phyloP scores from a whole-genome alignment of 1,140 invertebrate genomes.

The Drosophila parabipectinata region DNA sequence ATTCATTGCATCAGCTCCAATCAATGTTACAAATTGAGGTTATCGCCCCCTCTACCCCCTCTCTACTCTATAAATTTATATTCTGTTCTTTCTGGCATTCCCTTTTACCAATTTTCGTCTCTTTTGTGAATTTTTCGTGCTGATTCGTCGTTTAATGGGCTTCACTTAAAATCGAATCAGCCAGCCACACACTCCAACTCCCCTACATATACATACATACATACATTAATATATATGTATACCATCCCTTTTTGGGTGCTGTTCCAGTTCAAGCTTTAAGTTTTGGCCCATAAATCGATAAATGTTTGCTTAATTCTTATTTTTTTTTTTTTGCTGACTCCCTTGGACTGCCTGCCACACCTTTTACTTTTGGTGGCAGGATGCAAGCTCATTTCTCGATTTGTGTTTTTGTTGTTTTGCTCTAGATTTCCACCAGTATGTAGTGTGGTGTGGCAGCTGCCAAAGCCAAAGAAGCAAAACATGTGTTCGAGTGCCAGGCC shows the following conservation, averaged over 20 bases:
- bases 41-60: slow-evolving; percentile 5
- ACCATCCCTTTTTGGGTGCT: slow-evolving; percentile 20
- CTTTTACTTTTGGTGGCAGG: slow-evolving; percentile 18
- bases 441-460: slow-evolving; percentile 24
- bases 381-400: slow-evolving; percentile 28
- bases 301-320: slow-evolving; percentile 41
- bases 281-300: slow-evolving; percentile 56
- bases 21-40: slow-evolving; percentile 43
- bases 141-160: slow-evolving; percentile 58
- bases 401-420: slow-evolving; percentile 49
- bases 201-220: neutral
- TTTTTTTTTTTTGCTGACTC: neutral
- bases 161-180: slow-evolving; percentile 49
- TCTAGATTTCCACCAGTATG: slow-evolving; percentile 44
- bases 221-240: neutral
- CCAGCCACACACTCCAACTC: slow-evolving; percentile 3
- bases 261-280: slow-evolving; percentile 42
- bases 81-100: neutral
- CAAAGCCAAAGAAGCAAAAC: slow-evolving; percentile 32
- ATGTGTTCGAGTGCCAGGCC: slow-evolving; percentile 52
- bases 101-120: slow-evolving; percentile 3
- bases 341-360: slow-evolving; percentile 9
- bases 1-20: slow-evolving; percentile 52
- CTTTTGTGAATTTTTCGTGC: slow-evolving; percentile 41
- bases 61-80: neutral